Conservation (phyloP, 2,888 invertebrate genomes). For the Drosophila kanekoi region DNA sequence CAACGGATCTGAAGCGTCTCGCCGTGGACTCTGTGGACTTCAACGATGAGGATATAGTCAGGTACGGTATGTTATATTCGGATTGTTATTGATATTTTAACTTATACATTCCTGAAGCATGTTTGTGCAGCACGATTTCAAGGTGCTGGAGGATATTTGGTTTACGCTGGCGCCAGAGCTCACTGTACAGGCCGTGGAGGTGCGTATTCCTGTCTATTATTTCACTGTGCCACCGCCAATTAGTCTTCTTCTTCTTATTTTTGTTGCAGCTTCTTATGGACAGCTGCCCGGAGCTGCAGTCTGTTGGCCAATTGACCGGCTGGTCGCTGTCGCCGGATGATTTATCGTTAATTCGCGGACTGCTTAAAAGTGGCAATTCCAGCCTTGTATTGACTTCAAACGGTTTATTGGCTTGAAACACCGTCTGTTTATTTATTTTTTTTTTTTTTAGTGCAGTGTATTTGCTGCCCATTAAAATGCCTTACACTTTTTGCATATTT, state of each 20-base stretch:
- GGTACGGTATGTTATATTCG: constrained; percentile 82
- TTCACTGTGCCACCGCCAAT: neutral
- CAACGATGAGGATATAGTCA: constrained; percentile 89
- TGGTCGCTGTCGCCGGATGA: constrained; percentile 90
- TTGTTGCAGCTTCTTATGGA: constrained; percentile 87
- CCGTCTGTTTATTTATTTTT: constrained; percentile 1
- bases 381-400: constrained; percentile 88
- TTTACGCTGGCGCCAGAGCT: constrained; percentile 89
- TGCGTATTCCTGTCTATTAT: constrained; percentile 21
- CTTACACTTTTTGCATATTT: neutral
- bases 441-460: constrained; percentile 28
- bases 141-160: constrained; percentile 89
- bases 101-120: constrained; percentile 85
- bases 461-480: neutral
- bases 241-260: neutral
- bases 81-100: neutral
- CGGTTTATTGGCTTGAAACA: constrained; percentile 85
- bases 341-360: constrained; percentile 88
- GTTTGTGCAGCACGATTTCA: constrained; percentile 88
- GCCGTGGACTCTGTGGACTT: constrained; percentile 89
- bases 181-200: constrained; percentile 88
- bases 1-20: constrained; percentile 87
- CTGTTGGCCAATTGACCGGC: constrained; percentile 89
- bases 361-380: constrained; percentile 89
- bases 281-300: constrained; percentile 88